Percentiles rank a stretch among this genome's conserved stretches.
phyloP scores from a whole-genome alignment of 2,888 invertebrate genomes.

The Macrosoma leucophasiata region DNA sequence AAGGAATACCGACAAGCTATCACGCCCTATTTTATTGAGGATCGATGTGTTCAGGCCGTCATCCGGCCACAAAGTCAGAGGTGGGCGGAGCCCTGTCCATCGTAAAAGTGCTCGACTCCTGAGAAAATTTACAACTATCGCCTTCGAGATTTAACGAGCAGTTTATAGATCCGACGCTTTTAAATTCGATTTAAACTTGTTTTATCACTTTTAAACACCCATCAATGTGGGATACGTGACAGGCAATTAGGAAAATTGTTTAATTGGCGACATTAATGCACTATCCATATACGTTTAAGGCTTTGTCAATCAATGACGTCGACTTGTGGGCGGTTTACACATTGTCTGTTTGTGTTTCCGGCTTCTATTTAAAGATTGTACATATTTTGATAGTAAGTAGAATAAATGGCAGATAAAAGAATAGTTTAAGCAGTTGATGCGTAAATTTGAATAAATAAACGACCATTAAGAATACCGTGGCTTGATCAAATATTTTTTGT shows the following conservation, averaged over 20 bases:
- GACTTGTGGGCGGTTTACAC: too few relatives aligned
- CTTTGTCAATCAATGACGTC: too few relatives aligned
- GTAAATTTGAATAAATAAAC: too few relatives aligned
- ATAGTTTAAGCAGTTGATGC: too few relatives aligned
- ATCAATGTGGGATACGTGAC: constrained; percentile 46
- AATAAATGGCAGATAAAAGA: too few relatives aligned
- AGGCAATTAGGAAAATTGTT: constrained; percentile 34
- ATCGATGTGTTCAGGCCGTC: constrained; percentile 43
- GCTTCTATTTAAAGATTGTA: too few relatives aligned
- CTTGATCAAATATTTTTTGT: too few relatives aligned
- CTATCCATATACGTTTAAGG: too few relatives aligned
- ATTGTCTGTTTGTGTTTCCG: too few relatives aligned
- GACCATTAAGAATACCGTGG: too few relatives aligned
- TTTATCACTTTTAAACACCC: constrained; percentile 52
- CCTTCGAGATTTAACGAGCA: constrained; percentile 68
- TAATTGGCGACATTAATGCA: too few relatives aligned
- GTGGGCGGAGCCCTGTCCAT: constrained; percentile 62
- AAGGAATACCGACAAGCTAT: constrained; percentile 32
- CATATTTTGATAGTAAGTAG: too few relatives aligned
- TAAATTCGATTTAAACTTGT: constrained; percentile 63
- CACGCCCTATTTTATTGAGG: constrained; percentile 50
- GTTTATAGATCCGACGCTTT: constrained; percentile 69
- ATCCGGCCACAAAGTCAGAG: constrained; percentile 58
- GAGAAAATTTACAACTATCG: constrained; percentile 69
- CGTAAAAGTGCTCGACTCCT: constrained; percentile 61